Evolutionary conservation across 2,113 vertebrate genomes (phyloP).

Genomic region (Brachypodius melanocephalos): DNA sequence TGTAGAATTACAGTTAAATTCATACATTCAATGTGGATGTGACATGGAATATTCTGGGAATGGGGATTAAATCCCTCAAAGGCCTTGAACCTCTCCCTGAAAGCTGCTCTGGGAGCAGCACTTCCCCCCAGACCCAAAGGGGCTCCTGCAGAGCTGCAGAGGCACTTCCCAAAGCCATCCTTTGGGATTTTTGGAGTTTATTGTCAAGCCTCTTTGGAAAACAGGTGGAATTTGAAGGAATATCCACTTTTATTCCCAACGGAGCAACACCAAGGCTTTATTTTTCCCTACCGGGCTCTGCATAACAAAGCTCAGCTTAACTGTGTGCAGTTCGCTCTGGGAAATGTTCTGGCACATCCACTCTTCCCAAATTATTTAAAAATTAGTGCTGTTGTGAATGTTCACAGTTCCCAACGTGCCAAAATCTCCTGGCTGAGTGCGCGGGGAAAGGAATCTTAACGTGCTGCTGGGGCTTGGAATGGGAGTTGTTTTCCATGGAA

Average conservation of each 20-base stretch:
- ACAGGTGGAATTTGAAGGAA: not conserved
- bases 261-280: not conserved
- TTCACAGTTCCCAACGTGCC: not conserved
- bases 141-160: not conserved
- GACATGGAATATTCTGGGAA: not conserved
- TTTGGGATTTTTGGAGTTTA: not conserved
- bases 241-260: not conserved
- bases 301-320: not conserved
- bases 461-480: not conserved
- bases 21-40: fast-evolving
- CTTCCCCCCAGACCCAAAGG: not conserved
- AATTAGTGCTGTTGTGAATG: not conserved
- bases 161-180: not conserved
- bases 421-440: not conserved
- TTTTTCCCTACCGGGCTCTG: not conserved
- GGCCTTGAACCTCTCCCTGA: not conserved
- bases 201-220: not conserved
- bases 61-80: not conserved
- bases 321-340: not conserved
- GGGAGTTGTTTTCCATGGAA: not conserved
- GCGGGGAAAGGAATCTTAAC: not conserved
- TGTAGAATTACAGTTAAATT: not conserved
- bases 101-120: not conserved
- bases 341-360: not conserved
- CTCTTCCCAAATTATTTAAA: not conserved